Conservation (phyloP, 1,140 invertebrate genomes). For the Medauroidea extradentata region DNA sequence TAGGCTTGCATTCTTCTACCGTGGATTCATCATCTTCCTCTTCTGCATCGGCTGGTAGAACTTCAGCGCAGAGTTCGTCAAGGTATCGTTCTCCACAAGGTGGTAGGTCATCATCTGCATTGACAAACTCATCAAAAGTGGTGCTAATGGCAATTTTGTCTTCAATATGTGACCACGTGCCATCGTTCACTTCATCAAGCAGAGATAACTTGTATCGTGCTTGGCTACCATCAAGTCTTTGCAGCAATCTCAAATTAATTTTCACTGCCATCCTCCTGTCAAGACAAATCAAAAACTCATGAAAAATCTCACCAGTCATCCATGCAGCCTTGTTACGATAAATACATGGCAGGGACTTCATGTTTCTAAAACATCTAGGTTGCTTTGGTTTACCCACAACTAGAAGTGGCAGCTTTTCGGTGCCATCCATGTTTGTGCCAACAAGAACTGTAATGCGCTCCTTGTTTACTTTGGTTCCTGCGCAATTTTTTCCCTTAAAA, state of each 20-base stretch:
- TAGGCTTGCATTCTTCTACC: too few species aligned
- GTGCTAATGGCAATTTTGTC: not conserved
- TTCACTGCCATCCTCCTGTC: not conserved
- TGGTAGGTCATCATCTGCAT: not conserved
- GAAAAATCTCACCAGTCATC: slow-evolving; percentile 29
- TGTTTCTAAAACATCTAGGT: slow-evolving; percentile 36
- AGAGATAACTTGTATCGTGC: not conserved
- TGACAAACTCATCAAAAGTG: not conserved
- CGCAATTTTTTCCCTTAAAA: slow-evolving; percentile 36
- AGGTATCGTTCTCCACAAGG: not conserved
- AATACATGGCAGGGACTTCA: slow-evolving; percentile 19
- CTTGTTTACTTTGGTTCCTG: slow-evolving; percentile 40
- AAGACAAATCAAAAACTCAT: not conserved
- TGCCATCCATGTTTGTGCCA: slow-evolving; percentile 28
- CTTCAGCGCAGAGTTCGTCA: too few species aligned
- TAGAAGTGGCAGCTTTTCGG: slow-evolving; percentile 29
- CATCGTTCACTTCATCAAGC: not conserved
- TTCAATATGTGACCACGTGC: not conserved
- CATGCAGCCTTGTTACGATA: slow-evolving; percentile 35
- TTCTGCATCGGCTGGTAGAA: too few species aligned
- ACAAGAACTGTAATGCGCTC: slow-evolving; percentile 39
- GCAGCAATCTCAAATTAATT: not conserved
- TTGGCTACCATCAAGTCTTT: not conserved
- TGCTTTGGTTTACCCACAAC: slow-evolving; percentile 36
- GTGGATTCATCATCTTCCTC: too few species aligned